Conservation (phyloP, 1,140 invertebrate genomes). For the Sycophaga agraensis region DNA sequence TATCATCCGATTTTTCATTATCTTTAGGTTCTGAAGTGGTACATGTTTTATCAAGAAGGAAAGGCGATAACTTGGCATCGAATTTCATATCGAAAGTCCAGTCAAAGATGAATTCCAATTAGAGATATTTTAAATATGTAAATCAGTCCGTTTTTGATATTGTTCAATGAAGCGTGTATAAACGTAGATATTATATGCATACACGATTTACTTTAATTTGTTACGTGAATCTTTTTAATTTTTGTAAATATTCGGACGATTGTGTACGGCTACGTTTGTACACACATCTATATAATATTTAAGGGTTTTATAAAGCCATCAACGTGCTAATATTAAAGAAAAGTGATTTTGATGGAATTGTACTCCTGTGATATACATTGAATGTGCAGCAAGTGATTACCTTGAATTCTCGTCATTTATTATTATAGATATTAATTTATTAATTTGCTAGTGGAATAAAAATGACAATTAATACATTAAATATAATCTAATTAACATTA, state of each 20-base stretch:
- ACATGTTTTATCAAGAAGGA: slow-evolving; percentile 77
- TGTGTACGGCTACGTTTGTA: not conserved
- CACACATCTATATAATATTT: not conserved
- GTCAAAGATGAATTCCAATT: slow-evolving; percentile 56
- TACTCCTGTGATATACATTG: slow-evolving; percentile 28
- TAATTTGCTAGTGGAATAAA: slow-evolving; percentile 31
- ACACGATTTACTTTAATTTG: not conserved
- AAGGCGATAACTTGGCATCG: slow-evolving; percentile 85
- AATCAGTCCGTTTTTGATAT: not conserved
- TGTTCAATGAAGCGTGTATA: not conserved
- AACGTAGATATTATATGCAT: too few species aligned
- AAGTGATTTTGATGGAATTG: slow-evolving; percentile 22
- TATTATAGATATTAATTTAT: slow-evolving; percentile 30
- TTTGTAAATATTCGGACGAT: not conserved
- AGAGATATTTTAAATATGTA: not conserved
- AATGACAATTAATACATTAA: slow-evolving; percentile 33
- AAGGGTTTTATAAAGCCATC: not conserved
- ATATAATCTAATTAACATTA: slow-evolving; percentile 31
- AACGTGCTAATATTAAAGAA: slow-evolving; percentile 2
- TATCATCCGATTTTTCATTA: too few species aligned
- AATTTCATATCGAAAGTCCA: slow-evolving; percentile 87
- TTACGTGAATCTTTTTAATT: not conserved
- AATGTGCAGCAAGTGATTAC: slow-evolving; percentile 21
- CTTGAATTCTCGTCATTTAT: slow-evolving; percentile 29
- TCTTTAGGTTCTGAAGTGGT: slow-evolving; percentile 73